Evolutionary conservation across 1,140 invertebrate species (phyloP), one percentile per base, ranked within the genome.

Genomic region (Drosophila pallidifrons): DNA sequence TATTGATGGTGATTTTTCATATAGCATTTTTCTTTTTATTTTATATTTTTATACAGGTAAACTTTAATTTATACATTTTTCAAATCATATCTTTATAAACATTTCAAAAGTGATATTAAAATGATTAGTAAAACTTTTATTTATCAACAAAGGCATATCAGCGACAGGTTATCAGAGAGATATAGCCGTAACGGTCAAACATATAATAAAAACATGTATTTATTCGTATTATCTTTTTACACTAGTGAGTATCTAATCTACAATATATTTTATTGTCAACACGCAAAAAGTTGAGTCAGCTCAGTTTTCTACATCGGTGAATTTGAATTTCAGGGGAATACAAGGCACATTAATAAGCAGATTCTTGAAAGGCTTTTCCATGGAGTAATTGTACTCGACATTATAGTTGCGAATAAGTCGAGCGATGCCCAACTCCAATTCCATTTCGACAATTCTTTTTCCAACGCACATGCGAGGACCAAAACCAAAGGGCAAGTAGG

Each of bases 361-460:
- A 5, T 57, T 59, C 10, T 67, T 81, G 11, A 91, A 92, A 0
- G 87, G 77, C 5, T 91, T 80, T 2, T 86, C 76, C 0, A 77
- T 89, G 0, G 87, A 20, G 60, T 92, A 55, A 25, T 92, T 90
- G 28, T 94, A 95, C 59, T 94, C 93, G 1, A 95, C 75, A 16
- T 93, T 73, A 67, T 94, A 95, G 72, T 94, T 93, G 32, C 94
- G 91, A 51, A 95, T 88, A 2, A 96, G 92, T 79, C 95, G 94
- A 4, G 94, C 92, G 0, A 96, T 65, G 16, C 95, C 94, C 35
- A 95, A 92, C 77, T 96, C 94, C 45, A 96, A 83, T 86, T 96
- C 96, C 82, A 96, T 93, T 80, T 96, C 95, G 1, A 96, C 96
- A 72, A 97, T 94, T 47, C 96, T 93, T 67, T 95, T 94, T 3